phyloP scores from a whole-genome alignment of 64 coral and sea anemone species.

The Montipora capricornis region DNA sequence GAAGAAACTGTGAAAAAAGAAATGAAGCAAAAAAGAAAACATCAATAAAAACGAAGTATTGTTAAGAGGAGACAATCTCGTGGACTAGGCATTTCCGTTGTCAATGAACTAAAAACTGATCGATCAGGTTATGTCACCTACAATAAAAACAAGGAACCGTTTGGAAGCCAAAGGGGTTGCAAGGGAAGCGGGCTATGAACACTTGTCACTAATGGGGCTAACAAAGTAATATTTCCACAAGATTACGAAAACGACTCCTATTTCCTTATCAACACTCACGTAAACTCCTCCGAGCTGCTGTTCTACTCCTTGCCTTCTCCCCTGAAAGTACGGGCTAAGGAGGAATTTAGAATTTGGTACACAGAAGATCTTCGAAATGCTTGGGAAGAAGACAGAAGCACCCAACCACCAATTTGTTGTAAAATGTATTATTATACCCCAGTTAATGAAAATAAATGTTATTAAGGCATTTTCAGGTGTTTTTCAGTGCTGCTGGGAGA shows the following conservation, averaged over 20 bases:
- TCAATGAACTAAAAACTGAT: too few species aligned
- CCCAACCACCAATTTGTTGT: too few species aligned
- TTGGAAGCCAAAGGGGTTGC: background rate
- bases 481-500: too few species aligned
- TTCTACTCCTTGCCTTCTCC: background rate
- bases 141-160: background rate
- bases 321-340: background rate
- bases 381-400: background rate
- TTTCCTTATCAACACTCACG: background rate
- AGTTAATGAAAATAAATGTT: too few species aligned
- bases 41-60: too few species aligned
- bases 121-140: background rate
- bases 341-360: conserved; percentile 19
- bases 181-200: background rate
- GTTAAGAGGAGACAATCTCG: too few species aligned
- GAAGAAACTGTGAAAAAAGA: too few species aligned
- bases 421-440: too few species aligned
- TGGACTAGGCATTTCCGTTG: too few species aligned
- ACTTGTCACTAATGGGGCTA: background rate
- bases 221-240: background rate
- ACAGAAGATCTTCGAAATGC: background rate
- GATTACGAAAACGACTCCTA: background rate
- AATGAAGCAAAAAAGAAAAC: too few species aligned
- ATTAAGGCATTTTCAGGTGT: too few species aligned
- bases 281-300: conserved; percentile 36